Conservation (phyloP, 1,140 invertebrate genomes). For the Sarcophaga peregrina region DNA sequence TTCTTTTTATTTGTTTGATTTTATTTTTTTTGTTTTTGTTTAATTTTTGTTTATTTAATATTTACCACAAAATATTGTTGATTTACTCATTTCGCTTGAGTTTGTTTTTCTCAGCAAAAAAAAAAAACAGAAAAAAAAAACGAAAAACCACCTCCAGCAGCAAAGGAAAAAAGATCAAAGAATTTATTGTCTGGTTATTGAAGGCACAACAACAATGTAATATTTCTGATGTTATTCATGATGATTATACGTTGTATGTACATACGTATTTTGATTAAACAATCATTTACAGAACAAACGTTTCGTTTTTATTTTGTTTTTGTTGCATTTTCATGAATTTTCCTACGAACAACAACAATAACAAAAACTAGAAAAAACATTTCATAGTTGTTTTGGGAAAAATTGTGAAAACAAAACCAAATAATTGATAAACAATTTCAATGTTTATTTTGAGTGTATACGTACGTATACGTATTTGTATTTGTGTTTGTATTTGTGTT, state of each 20-base stretch:
- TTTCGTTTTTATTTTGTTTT: not conserved
- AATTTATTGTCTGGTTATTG: not conserved
- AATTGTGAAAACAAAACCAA: not conserved
- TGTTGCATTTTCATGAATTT: constrained; percentile 19
- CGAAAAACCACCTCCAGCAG: not conserved
- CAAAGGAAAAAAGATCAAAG: not conserved
- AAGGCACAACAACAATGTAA: not conserved
- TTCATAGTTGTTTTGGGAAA: not conserved
- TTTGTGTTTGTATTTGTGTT: not conserved
- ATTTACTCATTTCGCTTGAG: constrained; percentile 8
- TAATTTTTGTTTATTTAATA: constrained; percentile 27
- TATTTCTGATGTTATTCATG: not conserved
- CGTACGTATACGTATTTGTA: not conserved
- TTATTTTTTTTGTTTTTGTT: too few species aligned
- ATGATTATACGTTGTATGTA: not conserved
- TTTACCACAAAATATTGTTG: constrained; percentile 25
- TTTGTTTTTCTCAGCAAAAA: not conserved
- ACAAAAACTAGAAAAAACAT: not conserved
- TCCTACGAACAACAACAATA: not conserved
- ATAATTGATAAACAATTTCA: constrained; percentile 25
- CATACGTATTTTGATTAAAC: not conserved
- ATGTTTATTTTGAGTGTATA: not conserved
- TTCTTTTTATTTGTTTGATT: constrained; percentile 1
- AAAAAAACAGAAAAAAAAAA: too few species aligned
- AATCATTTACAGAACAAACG: not conserved